Base-by-base conservation (phyloP, 2,797 vertebrate species). In the Chloroceryle inda region DNA sequence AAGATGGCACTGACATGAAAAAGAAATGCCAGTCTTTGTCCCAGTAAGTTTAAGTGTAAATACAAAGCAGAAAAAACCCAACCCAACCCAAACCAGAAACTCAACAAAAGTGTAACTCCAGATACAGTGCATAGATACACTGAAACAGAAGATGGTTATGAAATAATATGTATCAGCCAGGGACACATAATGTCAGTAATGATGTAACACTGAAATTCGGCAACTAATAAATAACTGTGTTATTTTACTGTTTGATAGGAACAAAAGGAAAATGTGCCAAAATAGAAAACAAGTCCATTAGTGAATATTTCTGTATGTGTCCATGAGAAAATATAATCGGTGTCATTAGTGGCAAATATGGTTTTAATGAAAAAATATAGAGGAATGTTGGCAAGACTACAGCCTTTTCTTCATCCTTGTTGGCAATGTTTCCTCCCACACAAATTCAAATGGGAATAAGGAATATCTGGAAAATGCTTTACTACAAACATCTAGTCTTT, bases 241-340 rank as follows among this genome's bases (percentile, higher is more conserved):
- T 63, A 58, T 69, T 55, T 75, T 50, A 69, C 6, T 86, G 76
- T 90, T 85, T 91, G 40, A 72, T 64, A 93, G 12, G 45, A 71
- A 47, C 20, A 53, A 69, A 85, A 71, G 38, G 26, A 47, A 63
- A 47, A 80, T 58, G 11, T 79, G 33, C 23, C 31, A 37, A 94
- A 62, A 96, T 74, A 91, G 69, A 83, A 92, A 95, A 55, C 56
- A 59, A n/a, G 67, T 92, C 79, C 69, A 40, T 91, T 69, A 89
- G 93, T 83, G 52, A 96, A 86, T 96, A 91, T 96, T 84, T 96
- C 67, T 91, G 83, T 85, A 79, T 88, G 81, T 79, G 79, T 26
- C 33, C 3, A 2, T 42, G 52, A 66, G 84, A 91, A 97, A 94
- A 87, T 91, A 59, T 21, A 49, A 55, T 27, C 16, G 24, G 15